Evolutionary conservation across 2,797 vertebrate species (phyloP).

Genomic region (Gymnopithys bicolor): DNA sequence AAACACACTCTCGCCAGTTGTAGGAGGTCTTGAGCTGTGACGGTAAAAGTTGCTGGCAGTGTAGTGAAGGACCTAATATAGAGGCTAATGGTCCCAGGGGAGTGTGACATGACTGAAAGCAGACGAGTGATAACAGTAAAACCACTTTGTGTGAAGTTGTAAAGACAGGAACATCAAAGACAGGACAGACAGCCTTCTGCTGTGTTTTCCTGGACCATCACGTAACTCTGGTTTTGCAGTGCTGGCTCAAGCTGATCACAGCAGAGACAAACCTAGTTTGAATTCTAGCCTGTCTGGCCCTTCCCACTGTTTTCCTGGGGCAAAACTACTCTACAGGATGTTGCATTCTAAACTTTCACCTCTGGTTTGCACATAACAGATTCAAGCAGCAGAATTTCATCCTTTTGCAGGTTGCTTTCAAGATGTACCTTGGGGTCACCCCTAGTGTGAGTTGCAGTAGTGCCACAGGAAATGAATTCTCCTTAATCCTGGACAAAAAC

Average conservation of each 20-base stretch:
- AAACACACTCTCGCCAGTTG: neutral
- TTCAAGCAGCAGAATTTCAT: neutral
- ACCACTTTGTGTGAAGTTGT: neutral
- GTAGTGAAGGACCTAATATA: neutral
- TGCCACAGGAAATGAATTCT: constrained; percentile 75
- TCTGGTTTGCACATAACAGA: neutral
- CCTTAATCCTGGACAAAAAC: constrained; percentile 81
- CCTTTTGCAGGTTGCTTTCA: constrained; percentile 79
- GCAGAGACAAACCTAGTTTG: neutral
- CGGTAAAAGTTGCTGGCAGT: neutral
- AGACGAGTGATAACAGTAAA: neutral
- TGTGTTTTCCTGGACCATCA: neutral
- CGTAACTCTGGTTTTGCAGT: neutral
- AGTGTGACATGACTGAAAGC: neutral
- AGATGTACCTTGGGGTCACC: constrained; percentile 82
- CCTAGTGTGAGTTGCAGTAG: constrained; percentile 76
- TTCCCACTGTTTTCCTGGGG: neutral
- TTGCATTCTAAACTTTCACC: neutral
- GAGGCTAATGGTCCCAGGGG: neutral
- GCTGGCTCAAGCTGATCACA: neutral
- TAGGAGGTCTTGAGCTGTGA: neutral
- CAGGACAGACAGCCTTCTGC: neutral
- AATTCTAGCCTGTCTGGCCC: neutral
- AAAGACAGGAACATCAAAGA: neutral
- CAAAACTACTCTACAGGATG: neutral